Evolutionary conservation across 2,888 invertebrate species (phyloP), one percentile per base, ranked within the genome.

Genomic region (Anodontia alba): DNA sequence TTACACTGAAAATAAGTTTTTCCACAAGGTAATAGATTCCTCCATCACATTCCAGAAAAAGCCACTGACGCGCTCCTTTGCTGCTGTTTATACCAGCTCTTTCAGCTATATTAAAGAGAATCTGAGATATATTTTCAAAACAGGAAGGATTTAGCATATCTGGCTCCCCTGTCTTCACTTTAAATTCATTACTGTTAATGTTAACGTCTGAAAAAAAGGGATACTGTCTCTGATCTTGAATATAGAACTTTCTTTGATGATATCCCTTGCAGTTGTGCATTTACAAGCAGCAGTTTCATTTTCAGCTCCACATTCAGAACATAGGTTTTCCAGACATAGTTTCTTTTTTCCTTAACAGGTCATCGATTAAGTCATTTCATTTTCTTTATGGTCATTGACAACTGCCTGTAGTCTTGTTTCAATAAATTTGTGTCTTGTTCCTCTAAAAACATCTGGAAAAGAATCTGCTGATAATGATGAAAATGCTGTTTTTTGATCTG

Each of bases 71-170:
- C 67, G 51, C 8, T 49, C 20, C 49, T 20, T 49, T 20, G n/a
- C 54, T 46, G 17, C 67, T 49, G n/a, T 26, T 68, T 12, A 76
- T 57, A 29, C 51, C 73, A 42, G 73, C 80, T 66, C 70, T 73
- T 20, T 69, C 31, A 36, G 68, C 75, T 2, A 76, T 43, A 36
- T 76, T 73, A 17, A 36, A 66, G 26, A 80, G 46, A 51, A 73
- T 76, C 57, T 62, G 0, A 15, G 76, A 71, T 49, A 76, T 54
- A 70, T 76, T 80, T 49, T 80, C 29, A 80, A 80, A 80, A 70
- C 76, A 73, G 12, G 62, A 54, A 36, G 76, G 73, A 29, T 80
- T 80, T 17, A 38, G 38, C 17, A 80, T 10, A 67, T 76, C 49
- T 20, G 49, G 49, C 20, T 49, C 49, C 10, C 49, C 49, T 5